Conservation (phyloP, 2,113 vertebrate species). For the Anser cygnoides region DNA sequence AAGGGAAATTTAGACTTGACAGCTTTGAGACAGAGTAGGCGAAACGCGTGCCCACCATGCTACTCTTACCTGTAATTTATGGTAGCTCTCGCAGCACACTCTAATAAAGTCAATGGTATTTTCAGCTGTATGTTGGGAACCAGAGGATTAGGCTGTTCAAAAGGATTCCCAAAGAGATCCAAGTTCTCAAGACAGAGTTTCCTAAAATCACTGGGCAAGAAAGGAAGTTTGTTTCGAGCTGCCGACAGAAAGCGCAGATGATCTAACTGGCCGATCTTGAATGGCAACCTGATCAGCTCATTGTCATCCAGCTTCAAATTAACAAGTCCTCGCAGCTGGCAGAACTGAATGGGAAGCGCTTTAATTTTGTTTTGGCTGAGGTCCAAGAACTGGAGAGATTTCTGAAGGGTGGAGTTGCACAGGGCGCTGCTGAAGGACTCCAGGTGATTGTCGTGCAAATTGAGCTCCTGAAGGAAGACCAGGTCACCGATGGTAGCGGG, state of each 20-base stretch:
- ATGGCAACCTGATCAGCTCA: conserved; percentile 82
- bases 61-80: conserved; percentile 83
- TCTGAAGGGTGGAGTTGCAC: conserved; percentile 87
- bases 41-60: fast-evolving
- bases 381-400: conserved; percentile 88
- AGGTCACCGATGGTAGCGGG: conserved; percentile 90
- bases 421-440: conserved; percentile 86
- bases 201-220: conserved; percentile 88
- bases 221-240: conserved; percentile 88
- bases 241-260: conserved; percentile 88
- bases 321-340: conserved; percentile 83
- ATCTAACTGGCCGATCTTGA: conserved; percentile 83
- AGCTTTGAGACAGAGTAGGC: fast-evolving
- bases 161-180: conserved; percentile 93
- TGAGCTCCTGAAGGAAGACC: conserved; percentile 86
- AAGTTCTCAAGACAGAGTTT: conserved; percentile 89
- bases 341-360: conserved; percentile 88
- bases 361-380: conserved; percentile 91
- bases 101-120: conserved; percentile 85
- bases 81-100: conserved; percentile 82
- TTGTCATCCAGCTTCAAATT: conserved; percentile 91
- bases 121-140: conserved; percentile 86
- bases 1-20: not conserved
- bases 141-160: conserved; percentile 83
- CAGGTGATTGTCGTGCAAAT: conserved; percentile 90